A percentile compares a stretch with the other conserved stretches of the same genome.
phyloP scores from a whole-genome alignment of 2,888 invertebrate genomes.

The Rotaria macrura region DNA sequence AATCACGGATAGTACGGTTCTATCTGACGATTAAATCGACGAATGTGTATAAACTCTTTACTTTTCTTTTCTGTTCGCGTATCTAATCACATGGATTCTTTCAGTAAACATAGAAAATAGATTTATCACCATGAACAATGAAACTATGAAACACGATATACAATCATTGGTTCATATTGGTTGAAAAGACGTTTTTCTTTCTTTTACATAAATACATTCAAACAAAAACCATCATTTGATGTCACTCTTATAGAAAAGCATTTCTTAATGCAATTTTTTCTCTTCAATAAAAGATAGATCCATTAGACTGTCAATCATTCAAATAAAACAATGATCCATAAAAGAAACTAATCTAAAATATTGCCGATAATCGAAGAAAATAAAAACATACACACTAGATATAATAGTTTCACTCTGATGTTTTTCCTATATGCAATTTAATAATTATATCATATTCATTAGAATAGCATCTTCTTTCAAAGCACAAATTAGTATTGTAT shows the following conservation, averaged over 20 bases:
- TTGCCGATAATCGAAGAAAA: too few relatives aligned
- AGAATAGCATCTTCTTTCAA: too few relatives aligned
- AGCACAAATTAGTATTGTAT: too few relatives aligned
- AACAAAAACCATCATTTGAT: not conserved
- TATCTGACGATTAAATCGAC: not conserved
- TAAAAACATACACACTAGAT: too few relatives aligned
- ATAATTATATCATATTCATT: too few relatives aligned
- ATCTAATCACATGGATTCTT: not conserved
- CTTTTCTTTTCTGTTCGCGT: not conserved
- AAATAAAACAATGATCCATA: too few relatives aligned
- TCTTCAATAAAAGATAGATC: not conserved
- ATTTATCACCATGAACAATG: not conserved
- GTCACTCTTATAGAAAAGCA: not conserved
- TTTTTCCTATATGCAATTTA: too few relatives aligned
- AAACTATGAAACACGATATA: not conserved
- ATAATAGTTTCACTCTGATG: too few relatives aligned
- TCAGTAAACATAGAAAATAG: not conserved
- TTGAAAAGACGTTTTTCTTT: not conserved
- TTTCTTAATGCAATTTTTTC: not conserved
- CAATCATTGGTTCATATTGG: not conserved
- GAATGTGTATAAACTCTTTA: too few relatives aligned
- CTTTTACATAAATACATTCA: not conserved
- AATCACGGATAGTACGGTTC: not conserved
- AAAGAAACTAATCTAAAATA: too few relatives aligned
- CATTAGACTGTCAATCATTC: too few relatives aligned